Base-by-base conservation (phyloP, 2,888 invertebrate species). In the Dasypogon diadema region DNA sequence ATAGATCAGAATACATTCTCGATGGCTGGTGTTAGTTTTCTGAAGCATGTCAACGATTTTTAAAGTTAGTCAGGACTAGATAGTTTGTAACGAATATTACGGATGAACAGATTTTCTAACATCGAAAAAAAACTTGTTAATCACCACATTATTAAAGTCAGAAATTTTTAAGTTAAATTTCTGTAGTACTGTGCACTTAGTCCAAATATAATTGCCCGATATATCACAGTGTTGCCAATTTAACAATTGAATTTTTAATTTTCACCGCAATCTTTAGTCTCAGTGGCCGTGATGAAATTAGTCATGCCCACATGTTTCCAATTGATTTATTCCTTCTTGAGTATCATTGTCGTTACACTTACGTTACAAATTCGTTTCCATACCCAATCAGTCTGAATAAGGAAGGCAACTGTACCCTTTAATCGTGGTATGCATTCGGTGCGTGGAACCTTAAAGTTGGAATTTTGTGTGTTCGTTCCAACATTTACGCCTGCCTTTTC, bases 301-400 rank as follows among this genome's bases (percentile, higher is more conserved):
- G 70, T 54, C 34, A 30, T 54, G 54, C 70, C 70, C 46, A 70
- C 54, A 51, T 70, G 70, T 54, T 54, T 51, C 70, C 54, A 54
- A 70, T 70, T 70, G 70, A 70, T 70, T 70, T 70, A 70, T 70
- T 18, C 24, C 54, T 30, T 51, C 34, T 48, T 68, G 65, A 14
- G 21, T 10, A 51, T 54, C 6, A 18, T 21, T 21, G 8, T 54
- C 24, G 63, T 42, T 22, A 37, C 65, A 24, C 24, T 46, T 42
- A 37, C 65, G 18, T 24, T 51, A 4, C 37, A 24, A 63, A 30
- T 21, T 24, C 65, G 14, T 46, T 48, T 65, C 48, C 65, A 24
- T 42, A 22, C 46, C n/a, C 46, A 24, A 65, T 65, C 65, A 24
- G 21, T 8, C 12, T 21, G 51, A 51, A 51, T 16, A 65, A 46